Base-by-base conservation (phyloP, 2,888 invertebrate species). In the Tethea ocularis region DNA sequence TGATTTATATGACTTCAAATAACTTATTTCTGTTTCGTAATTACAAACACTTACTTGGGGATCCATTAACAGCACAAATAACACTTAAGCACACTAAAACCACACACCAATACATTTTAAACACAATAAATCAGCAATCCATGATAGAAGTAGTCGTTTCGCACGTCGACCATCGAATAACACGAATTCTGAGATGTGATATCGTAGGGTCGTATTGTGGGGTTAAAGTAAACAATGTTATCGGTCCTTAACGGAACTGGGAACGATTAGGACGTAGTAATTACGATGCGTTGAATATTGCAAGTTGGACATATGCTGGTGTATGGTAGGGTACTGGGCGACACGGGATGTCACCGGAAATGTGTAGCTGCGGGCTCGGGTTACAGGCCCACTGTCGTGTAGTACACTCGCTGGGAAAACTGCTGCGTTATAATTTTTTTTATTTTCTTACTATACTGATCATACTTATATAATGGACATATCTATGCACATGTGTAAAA, bases 191-290 rank as follows among this genome's bases (percentile, higher is more conserved):
- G 67, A 74, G 72, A 68, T 70, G 70, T 66, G 61, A 75, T 87
- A 89, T 87, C 86, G 62, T 59, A 60, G 78, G 87, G 83, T 87
- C 85, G 74, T 69, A 75, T 69, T 67, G 79, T 63, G 76, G 83
- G 91, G 88, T 90, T 88, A 85, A 75, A 80, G 86, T 88, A 84
- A 88, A 88, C 78, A 85, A 69, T 82, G 80, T 87, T 89, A 90
- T 88, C 89, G 64, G 66, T 68, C 64, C 55, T 71, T 67, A 76
- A 80, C 77, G 75, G 77, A 83, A 82, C 75, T 75, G 69, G 71
- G 65, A 72, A 69, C 72, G 75, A 74, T 75, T 77, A 80, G 74
- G 70, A 75, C 78, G 79, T 80, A 80, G 78, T 84, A 74, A 77
- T 77, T 77, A 77, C 75, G 80, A 76, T 78, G 73, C 77, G 77